Evolutionary conservation across 2,888 invertebrate genomes (phyloP), one percentile per base, ranked within the genome.

Genomic region (Brenthis hecate): DNA sequence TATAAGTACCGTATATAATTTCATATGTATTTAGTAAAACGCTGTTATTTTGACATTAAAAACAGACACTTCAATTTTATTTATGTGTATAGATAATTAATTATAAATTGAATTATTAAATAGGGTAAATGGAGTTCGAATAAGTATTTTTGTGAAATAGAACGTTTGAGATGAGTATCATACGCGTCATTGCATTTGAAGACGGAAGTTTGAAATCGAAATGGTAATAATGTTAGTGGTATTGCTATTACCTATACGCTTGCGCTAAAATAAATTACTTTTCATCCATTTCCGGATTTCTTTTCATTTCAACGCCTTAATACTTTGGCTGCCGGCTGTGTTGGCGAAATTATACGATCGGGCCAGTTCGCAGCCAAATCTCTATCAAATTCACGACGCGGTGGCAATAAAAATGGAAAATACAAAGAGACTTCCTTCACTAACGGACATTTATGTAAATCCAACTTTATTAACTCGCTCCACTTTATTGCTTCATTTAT

Each of bases 401-500:
- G 77, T 79, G 81, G 85, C 85, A 88, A 88, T 89, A 89, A 89
- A 89, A 89, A 89, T 89, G 76, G 85, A 85, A 89, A 88, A 89
- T 87, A 69, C 69, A 87, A 88, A 87, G 85, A 82, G 77, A 80
- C 80, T 81, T 86, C 85, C 61, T 61, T 56, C 57, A 68, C 69
- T 65, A 61, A 65, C 65, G 60, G 68, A 69, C 68, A 86, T 88
- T 88, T 86, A 87, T 87, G 82, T 81, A 81, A 81, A 78, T 78
- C 79, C 80, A 78, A 78, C 81, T 80, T 82, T 86, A 88, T 85
- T 87, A 86, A 83, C 81, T 81, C 76, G 71, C 62, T 62, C 62
- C 62, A 56, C 19, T 62, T 67, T 77, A 77, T 85, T 84, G 85
- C 85, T 85, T 86, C 83, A 81, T 79, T 80, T 81, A 78, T 74